Evolutionary conservation across 2,888 invertebrate species (phyloP).

Genomic region (Boloria selene): DNA sequence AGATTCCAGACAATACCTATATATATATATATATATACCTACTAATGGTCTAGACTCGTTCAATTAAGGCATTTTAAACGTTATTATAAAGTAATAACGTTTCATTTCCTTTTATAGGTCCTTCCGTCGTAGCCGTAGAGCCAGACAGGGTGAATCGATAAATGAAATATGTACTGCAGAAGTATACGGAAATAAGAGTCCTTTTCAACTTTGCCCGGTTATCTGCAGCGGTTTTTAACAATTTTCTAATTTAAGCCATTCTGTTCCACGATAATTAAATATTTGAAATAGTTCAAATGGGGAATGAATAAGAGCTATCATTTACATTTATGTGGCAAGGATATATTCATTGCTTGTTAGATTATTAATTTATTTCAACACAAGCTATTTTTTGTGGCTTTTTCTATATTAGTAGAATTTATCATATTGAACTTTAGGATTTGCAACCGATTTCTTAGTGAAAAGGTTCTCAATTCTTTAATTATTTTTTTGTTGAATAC

Average conservation of each 20-base stretch:
- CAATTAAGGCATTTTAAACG: not conserved
- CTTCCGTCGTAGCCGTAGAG: not conserved
- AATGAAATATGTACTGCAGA: conserved; percentile 31
- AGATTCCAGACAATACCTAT: conserved; percentile 12
- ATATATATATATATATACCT: too few species aligned
- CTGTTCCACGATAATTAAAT: not conserved
- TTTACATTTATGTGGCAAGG: not conserved
- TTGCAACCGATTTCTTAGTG: too few species aligned
- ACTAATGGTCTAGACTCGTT: not conserved
- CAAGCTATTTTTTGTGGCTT: too few species aligned
- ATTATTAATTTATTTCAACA: not conserved
- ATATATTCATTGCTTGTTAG: not conserved
- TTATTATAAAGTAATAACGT: not conserved
- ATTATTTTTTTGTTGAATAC: too few species aligned
- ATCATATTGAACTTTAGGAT: too few species aligned
- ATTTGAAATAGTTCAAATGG: conserved; percentile 3
- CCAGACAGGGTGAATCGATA: conserved; percentile 35
- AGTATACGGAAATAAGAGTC: conserved; percentile 27
- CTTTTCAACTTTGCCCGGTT: conserved; percentile 16
- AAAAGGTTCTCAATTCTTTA: too few species aligned
- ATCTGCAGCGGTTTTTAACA: conserved; percentile 14
- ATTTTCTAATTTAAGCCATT: not conserved
- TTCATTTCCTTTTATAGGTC: not conserved
- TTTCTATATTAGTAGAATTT: too few species aligned
- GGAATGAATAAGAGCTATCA: not conserved